Conservation (phyloP, 2,797 vertebrate species). For the Pipistrellus pygmaeus region DNA sequence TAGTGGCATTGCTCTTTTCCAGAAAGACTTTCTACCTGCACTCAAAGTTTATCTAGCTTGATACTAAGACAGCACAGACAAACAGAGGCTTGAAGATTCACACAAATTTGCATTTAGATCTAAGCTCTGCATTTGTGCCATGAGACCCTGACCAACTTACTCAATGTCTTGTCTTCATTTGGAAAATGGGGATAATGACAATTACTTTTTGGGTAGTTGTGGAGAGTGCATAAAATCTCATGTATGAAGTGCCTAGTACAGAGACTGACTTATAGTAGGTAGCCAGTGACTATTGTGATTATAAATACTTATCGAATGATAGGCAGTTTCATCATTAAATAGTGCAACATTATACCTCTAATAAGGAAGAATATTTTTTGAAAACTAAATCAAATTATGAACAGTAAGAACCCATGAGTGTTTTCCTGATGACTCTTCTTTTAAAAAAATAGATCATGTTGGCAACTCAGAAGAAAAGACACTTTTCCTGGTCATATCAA, state of each 20-base stretch:
- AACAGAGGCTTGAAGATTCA: background rate
- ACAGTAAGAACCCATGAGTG: background rate
- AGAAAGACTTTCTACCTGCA: background rate
- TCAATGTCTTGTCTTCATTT: background rate
- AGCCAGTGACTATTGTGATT: background rate
- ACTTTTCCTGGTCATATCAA: background rate
- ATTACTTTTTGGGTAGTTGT: background rate
- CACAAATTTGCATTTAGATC: background rate
- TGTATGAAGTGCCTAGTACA: background rate
- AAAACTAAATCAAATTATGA: background rate
- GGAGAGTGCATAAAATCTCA: background rate
- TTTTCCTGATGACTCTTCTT: constrained; percentile 42
- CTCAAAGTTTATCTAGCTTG: background rate
- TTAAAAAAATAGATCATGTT: constrained; percentile 31
- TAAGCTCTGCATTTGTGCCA: background rate
- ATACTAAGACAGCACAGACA: background rate
- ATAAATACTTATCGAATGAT: background rate
- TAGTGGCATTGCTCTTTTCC: background rate
- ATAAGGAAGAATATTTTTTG: background rate
- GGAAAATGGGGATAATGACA: background rate
- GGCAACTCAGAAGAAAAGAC: constrained; percentile 54
- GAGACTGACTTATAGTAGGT: background rate
- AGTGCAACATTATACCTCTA: background rate
- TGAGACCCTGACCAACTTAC: background rate
- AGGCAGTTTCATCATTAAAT: background rate